Percentiles rank a stretch among this genome's conserved stretches.
These are phyloP conservation scores for Mohoua ochrocephala DNA, from an alignment of 2,113 vertebrate species.

Conservation along the genomic window DNA sequence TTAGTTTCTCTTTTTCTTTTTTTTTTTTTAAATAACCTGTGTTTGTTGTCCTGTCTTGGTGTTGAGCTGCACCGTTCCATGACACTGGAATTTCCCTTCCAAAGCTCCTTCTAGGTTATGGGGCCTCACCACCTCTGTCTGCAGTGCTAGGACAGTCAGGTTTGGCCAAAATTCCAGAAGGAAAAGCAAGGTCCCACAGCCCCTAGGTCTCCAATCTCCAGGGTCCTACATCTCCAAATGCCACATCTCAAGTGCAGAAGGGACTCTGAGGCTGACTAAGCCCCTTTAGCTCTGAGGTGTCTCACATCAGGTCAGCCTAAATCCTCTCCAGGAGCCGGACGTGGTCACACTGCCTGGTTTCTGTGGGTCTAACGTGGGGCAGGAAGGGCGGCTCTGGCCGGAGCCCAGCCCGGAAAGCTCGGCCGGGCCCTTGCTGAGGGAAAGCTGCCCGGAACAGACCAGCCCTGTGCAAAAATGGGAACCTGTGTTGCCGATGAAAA, in stretches of 20 bases:
- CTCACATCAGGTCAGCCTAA: not conserved
- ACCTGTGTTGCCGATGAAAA: constrained; percentile 45
- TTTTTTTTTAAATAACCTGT: not conserved
- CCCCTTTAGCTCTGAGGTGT: not conserved
- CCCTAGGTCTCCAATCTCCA: not conserved
- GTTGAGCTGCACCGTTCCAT: not conserved
- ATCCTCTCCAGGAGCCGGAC: not conserved
- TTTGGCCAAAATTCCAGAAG: not conserved
- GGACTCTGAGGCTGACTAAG: not conserved
- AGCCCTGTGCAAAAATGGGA: constrained; percentile 26
- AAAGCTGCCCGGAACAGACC: constrained; percentile 11
- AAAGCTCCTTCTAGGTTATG: not conserved
- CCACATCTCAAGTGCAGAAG: not conserved
- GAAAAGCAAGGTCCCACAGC: too few species aligned
- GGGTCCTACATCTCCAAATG: not conserved
- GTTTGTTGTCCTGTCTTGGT: not conserved
- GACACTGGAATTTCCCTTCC: not conserved
- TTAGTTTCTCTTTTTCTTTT: not conserved
- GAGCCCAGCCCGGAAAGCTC: not conserved
- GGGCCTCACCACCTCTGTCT: not conserved
- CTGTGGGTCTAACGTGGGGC: fast-evolving
- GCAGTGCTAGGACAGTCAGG: fast-evolving
- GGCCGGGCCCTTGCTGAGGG: not conserved
- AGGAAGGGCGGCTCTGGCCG: not conserved
- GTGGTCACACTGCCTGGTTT: not conserved